Base-by-base conservation (phyloP, 2,888 invertebrate genomes). In the Baronia brevicornis region DNA sequence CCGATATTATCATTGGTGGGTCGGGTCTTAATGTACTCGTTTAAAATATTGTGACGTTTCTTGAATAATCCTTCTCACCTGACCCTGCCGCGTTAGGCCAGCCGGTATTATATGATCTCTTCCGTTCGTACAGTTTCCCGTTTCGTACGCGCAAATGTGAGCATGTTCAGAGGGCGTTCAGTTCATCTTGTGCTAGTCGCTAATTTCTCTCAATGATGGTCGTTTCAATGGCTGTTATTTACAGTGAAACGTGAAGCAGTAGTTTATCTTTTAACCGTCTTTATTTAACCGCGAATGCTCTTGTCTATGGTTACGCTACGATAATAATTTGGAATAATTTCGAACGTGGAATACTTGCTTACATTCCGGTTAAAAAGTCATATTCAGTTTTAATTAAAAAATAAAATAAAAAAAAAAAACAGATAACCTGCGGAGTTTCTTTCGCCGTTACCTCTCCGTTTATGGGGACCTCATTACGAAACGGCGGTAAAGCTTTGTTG, bases 1-100 rank as follows among this genome's bases (percentile, higher is more conserved):
- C 66, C 59, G 62, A 63, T 65, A 69, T 62, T 61, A 68, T 64
- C 68, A 63, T 64, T 53, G 53, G 54, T 56, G 54, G 66, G 68
- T 72, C 69, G 68, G 48, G 39, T 49, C 66, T 68, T 68, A 71
- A 73, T 70, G 66, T 60, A 64, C 58, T 50, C 58, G 62, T 67
- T 72, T 78, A 71, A 78, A 75, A 73, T 77, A 79, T 78, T 73
- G 70, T 71, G 75, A 75, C 71, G 63, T 60, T 50, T 51, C 45
- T 48, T 74, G 71, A 74, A 68, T 77, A 68, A 78, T 77, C 59
- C 63, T 54, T 50, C 39, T 51, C 60, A 66, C 69, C 67, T 69
- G 73, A 48, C 56, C 47, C 47, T 54, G 49, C 49, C 46, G 46
- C 48, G 44, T 54, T 51, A 47, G 48, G 33, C 36, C 35, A 37